A percentile compares a stretch with the other conserved stretches of the same genome.
Evolutionary conservation across 2,113 vertebrate species (phyloP).

Genomic region (Odobenus rosmarus): DNA sequence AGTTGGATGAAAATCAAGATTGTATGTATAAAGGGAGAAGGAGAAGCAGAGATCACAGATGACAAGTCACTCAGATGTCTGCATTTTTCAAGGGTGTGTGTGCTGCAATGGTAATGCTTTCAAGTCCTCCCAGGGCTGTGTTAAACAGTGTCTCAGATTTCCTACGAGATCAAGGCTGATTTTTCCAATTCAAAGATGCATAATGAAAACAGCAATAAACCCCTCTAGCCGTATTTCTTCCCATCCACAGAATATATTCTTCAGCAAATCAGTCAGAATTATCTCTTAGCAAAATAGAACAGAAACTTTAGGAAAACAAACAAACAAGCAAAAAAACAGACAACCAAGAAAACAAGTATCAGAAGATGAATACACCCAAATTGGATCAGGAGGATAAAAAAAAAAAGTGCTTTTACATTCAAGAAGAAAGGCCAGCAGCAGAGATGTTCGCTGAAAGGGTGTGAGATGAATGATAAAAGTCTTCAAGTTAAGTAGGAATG

Average conservation of each 20-base stretch:
- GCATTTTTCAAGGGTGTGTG: not conserved
- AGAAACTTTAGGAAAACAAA: not conserved
- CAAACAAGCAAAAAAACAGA: not conserved
- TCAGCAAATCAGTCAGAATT: not conserved
- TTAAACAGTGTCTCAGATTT: not conserved
- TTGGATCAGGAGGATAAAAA: not conserved
- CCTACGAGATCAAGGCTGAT: not conserved
- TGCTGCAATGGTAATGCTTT: not conserved
- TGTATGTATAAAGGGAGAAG: rapidly evolving
- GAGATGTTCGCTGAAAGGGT: not conserved
- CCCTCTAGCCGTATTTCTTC: not conserved
- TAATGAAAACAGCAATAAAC: not conserved
- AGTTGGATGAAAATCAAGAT: not conserved
- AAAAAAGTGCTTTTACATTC: not conserved
- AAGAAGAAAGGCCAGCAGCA: not conserved
- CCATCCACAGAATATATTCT: not conserved
- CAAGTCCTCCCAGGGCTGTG: not conserved
- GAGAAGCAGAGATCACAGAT: not conserved
- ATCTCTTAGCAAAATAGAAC: slow-evolving; percentile 2
- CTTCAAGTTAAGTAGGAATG: not conserved
- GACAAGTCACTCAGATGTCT: rapidly evolving
- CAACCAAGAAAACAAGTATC: not conserved
- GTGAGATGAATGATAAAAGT: not conserved
- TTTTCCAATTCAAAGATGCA: not conserved
- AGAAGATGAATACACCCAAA: not conserved